Conservation (phyloP, 1,140 invertebrate genomes). For the Brachionus rubens region DNA sequence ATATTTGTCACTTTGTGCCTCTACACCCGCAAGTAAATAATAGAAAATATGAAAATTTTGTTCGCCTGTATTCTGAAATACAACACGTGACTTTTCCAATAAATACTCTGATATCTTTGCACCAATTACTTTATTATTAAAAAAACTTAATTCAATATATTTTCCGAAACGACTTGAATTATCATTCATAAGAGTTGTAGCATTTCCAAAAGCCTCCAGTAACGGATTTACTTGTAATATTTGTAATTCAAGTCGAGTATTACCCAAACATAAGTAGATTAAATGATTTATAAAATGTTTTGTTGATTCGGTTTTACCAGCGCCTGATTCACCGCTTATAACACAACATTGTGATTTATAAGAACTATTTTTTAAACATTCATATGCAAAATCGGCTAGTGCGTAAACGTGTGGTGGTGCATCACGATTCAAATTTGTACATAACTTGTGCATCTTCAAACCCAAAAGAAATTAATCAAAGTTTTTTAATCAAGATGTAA, state of each 20-base stretch:
- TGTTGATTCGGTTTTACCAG: constrained; percentile 77
- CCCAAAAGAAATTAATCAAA: constrained; percentile 65
- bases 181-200: constrained; percentile 89
- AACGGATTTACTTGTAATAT: constrained; percentile 96
- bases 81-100: constrained; percentile 72
- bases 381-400: constrained; percentile 94
- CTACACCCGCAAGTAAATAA: constrained; percentile 64
- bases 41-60: constrained; percentile 78
- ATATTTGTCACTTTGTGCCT: constrained; percentile 49
- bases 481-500: too few species aligned
- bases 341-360: constrained; percentile 75
- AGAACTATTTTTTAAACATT: constrained; percentile 83
- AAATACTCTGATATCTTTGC: constrained; percentile 76
- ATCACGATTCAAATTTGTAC: constrained; percentile 94
- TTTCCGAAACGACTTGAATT: constrained; percentile 88
- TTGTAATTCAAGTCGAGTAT: constrained; percentile 68
- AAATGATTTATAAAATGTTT: constrained; percentile 77
- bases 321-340: constrained; percentile 75
- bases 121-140: constrained; percentile 71
- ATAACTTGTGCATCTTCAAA: constrained; percentile 89
- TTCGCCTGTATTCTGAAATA: constrained; percentile 67
- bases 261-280: constrained; percentile 58
- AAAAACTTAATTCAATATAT: constrained; percentile 77
- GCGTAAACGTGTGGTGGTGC: constrained; percentile 96
- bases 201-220: constrained; percentile 88